A percentile compares a stretch with the other conserved stretches of the same genome.
phyloP scores from a whole-genome alignment of 2,797 vertebrate genomes.

The Australoheros facetus region DNA sequence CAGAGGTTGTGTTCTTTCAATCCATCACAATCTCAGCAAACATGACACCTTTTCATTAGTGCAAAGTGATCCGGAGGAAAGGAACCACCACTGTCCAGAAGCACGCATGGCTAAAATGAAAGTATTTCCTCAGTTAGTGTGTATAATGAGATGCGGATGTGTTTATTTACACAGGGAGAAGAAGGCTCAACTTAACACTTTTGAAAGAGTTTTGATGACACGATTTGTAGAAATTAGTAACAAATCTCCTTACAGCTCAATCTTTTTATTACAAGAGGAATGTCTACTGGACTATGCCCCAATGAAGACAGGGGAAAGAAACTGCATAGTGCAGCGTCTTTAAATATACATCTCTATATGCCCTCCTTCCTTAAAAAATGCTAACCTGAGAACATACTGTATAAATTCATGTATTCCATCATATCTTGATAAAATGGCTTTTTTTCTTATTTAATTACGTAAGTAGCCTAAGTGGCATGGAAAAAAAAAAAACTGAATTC shows the following conservation, averaged over 20 bases:
- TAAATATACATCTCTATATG: constrained; percentile 17
- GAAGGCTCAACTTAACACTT: background rate
- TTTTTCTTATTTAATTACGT: constrained; percentile 59
- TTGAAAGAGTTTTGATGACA: background rate
- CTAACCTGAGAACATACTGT: constrained; percentile 43
- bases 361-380: constrained; percentile 16
- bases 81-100: constrained; percentile 5
- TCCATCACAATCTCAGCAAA: constrained; percentile 65
- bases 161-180: constrained; percentile 10
- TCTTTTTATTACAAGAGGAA: background rate
- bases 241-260: background rate
- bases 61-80: constrained; percentile 64
- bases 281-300: background rate
- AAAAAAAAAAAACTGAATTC: constrained; percentile 32
- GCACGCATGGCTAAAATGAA: constrained; percentile 2
- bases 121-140: constrained; percentile 20
- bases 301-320: constrained; percentile 40
- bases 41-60: constrained; percentile 72
- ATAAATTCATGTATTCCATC: constrained; percentile 63
- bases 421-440: constrained; percentile 48
- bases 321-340: constrained; percentile 43
- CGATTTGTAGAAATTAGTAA: constrained; percentile 4
- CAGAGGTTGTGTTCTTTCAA: constrained; percentile 59
- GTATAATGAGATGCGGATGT: constrained; percentile 14
- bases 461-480: constrained; percentile 21